These are phyloP conservation scores for Oreochromis aureus DNA, from an alignment of 2,113 vertebrate genomes.

Conservation along the genomic window DNA sequence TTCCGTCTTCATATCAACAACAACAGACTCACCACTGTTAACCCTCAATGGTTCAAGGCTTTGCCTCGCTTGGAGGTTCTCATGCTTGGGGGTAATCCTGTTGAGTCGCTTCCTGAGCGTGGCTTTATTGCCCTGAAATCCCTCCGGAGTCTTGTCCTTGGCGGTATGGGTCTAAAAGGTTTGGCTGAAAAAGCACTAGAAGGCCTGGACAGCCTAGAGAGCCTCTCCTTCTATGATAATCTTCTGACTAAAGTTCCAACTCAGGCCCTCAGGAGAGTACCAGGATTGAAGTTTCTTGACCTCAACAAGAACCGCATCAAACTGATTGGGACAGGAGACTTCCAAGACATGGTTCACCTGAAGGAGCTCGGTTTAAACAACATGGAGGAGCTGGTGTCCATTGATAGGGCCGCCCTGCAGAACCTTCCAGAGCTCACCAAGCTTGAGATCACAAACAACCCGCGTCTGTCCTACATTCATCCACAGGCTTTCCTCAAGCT, in stretches of 20 bases:
- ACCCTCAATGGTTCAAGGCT: constrained; percentile 83
- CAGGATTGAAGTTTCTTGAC: constrained; percentile 88
- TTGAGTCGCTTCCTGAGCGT: constrained; percentile 80
- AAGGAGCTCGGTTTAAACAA: constrained; percentile 92
- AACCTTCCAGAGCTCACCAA: constrained; percentile 95
- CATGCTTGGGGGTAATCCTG: constrained; percentile 90
- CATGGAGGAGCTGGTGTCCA: constrained; percentile 90
- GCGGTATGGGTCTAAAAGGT: constrained; percentile 81
- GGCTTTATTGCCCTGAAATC: constrained; percentile 82
- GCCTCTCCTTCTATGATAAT: constrained; percentile 92
- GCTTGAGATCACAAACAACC: constrained; percentile 95
- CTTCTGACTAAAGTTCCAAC: constrained; percentile 78
- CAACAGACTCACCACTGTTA: constrained; percentile 78
- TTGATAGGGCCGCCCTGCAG: constrained; percentile 83
- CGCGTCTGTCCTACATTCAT: constrained; percentile 90
- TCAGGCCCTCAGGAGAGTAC: constrained; percentile 79
- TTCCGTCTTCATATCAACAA: constrained; percentile 91
- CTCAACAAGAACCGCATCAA: constrained; percentile 89
- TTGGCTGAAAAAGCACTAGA: constrained; percentile 83
- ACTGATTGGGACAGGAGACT: constrained; percentile 83
- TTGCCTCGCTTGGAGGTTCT: constrained; percentile 87
- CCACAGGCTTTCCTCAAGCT: constrained; percentile 87
- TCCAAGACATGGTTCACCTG: constrained; percentile 85
- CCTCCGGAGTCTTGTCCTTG: constrained; percentile 86
- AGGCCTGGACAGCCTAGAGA: constrained; percentile 82